Conservation (phyloP, 2,797 vertebrate genomes). For the Cottoperca gobio region DNA sequence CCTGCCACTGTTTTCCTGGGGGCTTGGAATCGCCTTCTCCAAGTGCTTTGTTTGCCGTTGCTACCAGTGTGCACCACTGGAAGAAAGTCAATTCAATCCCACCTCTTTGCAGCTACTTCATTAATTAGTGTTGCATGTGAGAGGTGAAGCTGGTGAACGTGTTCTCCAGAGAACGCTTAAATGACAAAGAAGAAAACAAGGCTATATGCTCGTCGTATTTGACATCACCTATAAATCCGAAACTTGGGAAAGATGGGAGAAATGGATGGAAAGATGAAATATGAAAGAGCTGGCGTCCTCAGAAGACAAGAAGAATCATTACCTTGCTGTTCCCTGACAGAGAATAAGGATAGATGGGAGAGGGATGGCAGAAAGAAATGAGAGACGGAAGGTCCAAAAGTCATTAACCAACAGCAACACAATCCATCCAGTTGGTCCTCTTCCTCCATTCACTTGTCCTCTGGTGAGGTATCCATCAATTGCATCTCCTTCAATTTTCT, state of each 20-base stretch:
- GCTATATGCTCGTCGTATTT: neutral
- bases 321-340: slow-evolving; percentile 42
- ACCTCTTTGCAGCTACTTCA: neutral
- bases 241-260: neutral
- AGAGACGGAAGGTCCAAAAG: slow-evolving; percentile 38
- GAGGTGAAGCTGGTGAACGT: neutral
- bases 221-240: slow-evolving; percentile 3
- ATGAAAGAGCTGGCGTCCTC: slow-evolving; percentile 38
- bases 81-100: neutral
- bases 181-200: neutral
- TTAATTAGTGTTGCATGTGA: neutral
- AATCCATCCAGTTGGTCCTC: slow-evolving; percentile 46
- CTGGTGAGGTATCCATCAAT: slow-evolving; percentile 38
- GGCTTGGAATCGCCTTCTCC: too few species aligned
- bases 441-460: slow-evolving; percentile 29
- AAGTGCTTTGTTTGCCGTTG: neutral
- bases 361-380: slow-evolving; percentile 33
- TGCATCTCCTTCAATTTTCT: neutral
- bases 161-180: neutral
- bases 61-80: neutral
- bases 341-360: slow-evolving; percentile 48
- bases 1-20: too few species aligned
- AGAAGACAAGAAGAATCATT: slow-evolving; percentile 59
- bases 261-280: slow-evolving; percentile 38
- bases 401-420: slow-evolving; percentile 49